Conservation (phyloP, 2,888 invertebrate genomes). For the Leptura quadrifasciata region DNA sequence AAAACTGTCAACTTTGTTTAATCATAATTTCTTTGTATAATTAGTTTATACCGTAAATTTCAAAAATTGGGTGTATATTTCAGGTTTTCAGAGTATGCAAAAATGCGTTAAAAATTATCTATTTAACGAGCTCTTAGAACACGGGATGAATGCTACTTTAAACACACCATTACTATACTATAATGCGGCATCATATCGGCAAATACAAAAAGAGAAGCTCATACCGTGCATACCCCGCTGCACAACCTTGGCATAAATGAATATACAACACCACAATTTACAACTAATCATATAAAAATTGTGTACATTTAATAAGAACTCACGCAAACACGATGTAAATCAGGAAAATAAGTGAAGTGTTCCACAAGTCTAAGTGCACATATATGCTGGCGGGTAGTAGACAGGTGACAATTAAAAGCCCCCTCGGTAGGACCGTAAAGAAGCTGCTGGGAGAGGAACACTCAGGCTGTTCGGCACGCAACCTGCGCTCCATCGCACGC, state of each 20-base stretch:
- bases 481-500: conserved; percentile 41
- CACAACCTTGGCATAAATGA: conserved; percentile 38
- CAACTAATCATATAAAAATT: conserved; percentile 46
- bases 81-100: no score
- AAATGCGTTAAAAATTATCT: neutral
- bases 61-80: no score
- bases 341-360: conserved; percentile 40
- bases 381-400: conserved; percentile 46
- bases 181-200: conserved; percentile 30
- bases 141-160: neutral
- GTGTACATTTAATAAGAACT: conserved; percentile 49
- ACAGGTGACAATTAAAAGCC: conserved; percentile 57
- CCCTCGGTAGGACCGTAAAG: conserved; percentile 53
- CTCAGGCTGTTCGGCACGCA: conserved; percentile 36
- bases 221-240: conserved; percentile 34
- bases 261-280: conserved; percentile 44
- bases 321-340: conserved; percentile 55
- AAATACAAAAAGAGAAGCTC: conserved; percentile 27
- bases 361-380: conserved; percentile 44
- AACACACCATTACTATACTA: conserved; percentile 30
- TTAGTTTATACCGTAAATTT: no score
- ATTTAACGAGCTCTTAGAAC: neutral
- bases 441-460: conserved; percentile 43
- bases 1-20: no score
- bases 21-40: no score